phyloP scores from a whole-genome alignment of 2,113 vertebrate genomes.

The Tragulus kanchil region DNA sequence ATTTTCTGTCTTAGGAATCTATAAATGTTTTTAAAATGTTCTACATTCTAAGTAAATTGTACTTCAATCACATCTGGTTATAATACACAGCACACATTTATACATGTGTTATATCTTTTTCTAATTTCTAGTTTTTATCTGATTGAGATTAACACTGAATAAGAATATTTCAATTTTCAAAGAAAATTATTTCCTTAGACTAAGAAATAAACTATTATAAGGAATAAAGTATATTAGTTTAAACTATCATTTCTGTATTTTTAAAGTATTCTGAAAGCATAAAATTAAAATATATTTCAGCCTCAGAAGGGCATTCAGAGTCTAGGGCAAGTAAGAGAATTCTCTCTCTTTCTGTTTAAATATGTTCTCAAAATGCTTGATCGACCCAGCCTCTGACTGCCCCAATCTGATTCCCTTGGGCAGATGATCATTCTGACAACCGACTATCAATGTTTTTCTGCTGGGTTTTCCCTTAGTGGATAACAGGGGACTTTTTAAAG shows the following conservation, averaged over 20 bases:
- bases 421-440: not conserved
- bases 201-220: not conserved
- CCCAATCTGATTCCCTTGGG: not conserved
- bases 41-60: not conserved
- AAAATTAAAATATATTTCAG: not conserved
- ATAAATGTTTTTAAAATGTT: not conserved
- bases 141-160: not conserved
- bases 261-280: not conserved
- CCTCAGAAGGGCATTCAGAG: not conserved
- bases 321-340: not conserved
- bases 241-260: not conserved
- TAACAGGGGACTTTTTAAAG: constrained; percentile 35
- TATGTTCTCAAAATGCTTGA: not conserved
- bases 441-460: constrained; percentile 26
- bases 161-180: constrained; percentile 23
- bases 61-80: not conserved
- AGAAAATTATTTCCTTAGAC: constrained; percentile 7
- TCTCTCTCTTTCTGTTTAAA: not conserved
- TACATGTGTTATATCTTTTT: not conserved
- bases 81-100: not conserved
- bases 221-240: not conserved
- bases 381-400: not conserved
- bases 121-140: constrained; percentile 15
- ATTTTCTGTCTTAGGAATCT: not conserved
- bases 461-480: constrained; percentile 39